A percentile compares a stretch with the other conserved stretches of the same genome.
Conservation (phyloP, 2,113 vertebrate genomes). For the Neofelis nebulosa region DNA sequence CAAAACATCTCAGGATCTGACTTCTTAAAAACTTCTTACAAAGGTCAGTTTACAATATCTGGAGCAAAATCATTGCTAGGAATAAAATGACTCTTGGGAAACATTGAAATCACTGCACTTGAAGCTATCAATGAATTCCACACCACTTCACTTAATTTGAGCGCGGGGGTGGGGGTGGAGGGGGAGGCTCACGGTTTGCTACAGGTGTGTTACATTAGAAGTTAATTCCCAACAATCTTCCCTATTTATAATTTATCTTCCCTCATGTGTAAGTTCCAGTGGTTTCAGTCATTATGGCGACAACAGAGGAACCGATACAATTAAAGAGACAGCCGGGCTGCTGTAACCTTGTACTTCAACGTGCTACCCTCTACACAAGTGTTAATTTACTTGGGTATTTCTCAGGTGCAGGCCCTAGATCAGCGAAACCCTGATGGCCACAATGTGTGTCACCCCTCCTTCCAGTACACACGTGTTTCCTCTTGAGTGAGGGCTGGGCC, state of each 20-base stretch:
- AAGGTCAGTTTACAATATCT: neutral
- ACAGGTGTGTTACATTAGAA: neutral
- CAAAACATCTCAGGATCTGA: neutral
- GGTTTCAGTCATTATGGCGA: neutral
- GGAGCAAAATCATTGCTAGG: neutral
- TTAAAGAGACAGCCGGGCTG: neutral
- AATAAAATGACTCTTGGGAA: neutral
- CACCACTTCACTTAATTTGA: rapidly evolving
- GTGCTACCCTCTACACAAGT: rapidly evolving
- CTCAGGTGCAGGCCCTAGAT: neutral
- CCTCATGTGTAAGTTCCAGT: rapidly evolving
- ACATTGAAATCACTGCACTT: neutral
- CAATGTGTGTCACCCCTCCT: neutral
- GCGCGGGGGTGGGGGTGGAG: neutral
- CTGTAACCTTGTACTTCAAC: neutral
- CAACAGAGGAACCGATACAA: neutral
- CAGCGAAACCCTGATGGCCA: neutral
- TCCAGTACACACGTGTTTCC: neutral
- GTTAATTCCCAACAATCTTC: neutral
- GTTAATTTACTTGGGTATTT: neutral
- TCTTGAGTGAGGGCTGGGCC: neutral
- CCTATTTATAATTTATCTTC: neutral
- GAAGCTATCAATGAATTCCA: neutral
- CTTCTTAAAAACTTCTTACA: neutral
- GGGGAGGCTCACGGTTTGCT: neutral